Percentiles rank a stretch among this genome's conserved stretches.
These are phyloP conservation scores for Tolypeutes matacus DNA, from an alignment of 2,797 vertebrate genomes.

Conservation along the genomic window DNA sequence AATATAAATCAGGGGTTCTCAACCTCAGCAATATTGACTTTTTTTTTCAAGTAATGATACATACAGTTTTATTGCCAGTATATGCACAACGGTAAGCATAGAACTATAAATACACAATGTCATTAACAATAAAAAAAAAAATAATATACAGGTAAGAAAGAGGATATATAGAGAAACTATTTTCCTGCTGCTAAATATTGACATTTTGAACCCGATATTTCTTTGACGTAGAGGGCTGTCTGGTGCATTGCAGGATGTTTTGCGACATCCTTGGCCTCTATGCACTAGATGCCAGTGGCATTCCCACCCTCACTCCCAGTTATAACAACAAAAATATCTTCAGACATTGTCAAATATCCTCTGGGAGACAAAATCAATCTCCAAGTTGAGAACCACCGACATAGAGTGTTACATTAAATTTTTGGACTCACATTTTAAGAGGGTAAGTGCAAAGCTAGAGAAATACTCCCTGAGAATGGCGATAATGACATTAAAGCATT, in stretches of 20 bases:
- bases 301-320: neutral
- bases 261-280: neutral
- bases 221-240: neutral
- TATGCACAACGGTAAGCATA: constrained; percentile 96
- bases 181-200: constrained; percentile 85
- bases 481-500: neutral
- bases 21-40: neutral
- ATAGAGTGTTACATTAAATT: neutral
- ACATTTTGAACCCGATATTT: neutral
- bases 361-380: neutral
- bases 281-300: neutral
- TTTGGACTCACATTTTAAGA: constrained; percentile 30
- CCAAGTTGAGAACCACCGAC: neutral
- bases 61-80: constrained; percentile 97
- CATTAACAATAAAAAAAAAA: constrained; percentile 93
- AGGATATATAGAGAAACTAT: constrained; percentile 86
- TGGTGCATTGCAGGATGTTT: neutral
- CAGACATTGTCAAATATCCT: neutral
- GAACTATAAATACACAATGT: constrained; percentile 98
- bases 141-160: constrained; percentile 87
- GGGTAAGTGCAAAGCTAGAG: neutral
- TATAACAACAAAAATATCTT: neutral
- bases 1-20: neutral
- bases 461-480: neutral
- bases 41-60: constrained; percentile 91